phyloP scores from a whole-genome alignment of 2,113 vertebrate genomes.

The Etheostoma spectabile region DNA sequence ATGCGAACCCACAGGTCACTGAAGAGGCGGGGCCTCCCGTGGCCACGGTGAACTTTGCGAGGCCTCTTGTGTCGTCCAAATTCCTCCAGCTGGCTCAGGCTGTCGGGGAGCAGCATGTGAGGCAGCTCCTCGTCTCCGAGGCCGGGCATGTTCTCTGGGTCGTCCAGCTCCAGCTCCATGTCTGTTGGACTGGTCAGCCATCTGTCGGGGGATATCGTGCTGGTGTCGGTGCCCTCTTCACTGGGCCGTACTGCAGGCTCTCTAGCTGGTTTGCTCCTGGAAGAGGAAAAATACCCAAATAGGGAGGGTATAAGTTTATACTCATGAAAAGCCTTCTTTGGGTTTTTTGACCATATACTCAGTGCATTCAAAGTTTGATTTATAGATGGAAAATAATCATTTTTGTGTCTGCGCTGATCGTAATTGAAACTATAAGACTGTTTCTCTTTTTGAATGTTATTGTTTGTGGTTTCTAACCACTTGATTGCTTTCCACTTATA shows the following conservation, averaged over 20 bases:
- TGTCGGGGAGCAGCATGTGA: conserved; percentile 94
- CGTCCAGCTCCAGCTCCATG: conserved; percentile 77
- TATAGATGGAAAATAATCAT: conserved; percentile 2
- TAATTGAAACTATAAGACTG: neutral
- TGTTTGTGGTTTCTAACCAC: conserved; percentile 63
- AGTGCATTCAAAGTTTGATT: neutral
- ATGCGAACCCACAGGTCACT: conserved; percentile 99
- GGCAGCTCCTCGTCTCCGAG: conserved; percentile 86
- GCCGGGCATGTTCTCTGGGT: conserved; percentile 48
- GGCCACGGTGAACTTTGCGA: conserved; percentile 88
- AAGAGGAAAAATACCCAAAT: neutral
- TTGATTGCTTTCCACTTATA: conserved; percentile 37
- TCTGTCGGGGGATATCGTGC: conserved; percentile 31
- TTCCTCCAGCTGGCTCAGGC: conserved; percentile 97
- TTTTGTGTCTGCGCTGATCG: conserved; percentile 3
- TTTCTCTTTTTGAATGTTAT: conserved; percentile 32
- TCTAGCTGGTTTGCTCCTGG: conserved; percentile 50
- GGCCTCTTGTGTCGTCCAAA: conserved; percentile 94
- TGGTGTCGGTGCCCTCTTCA: conserved; percentile 27
- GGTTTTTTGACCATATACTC: neutral
- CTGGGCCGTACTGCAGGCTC: conserved; percentile 36
- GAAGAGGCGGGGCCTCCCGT: conserved; percentile 91
- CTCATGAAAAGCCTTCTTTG: neutral
- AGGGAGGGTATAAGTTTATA: neutral
- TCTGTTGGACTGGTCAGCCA: conserved; percentile 52